Evolutionary conservation across 2,888 invertebrate species (phyloP).

Genomic region (Dilophus febrilis): DNA sequence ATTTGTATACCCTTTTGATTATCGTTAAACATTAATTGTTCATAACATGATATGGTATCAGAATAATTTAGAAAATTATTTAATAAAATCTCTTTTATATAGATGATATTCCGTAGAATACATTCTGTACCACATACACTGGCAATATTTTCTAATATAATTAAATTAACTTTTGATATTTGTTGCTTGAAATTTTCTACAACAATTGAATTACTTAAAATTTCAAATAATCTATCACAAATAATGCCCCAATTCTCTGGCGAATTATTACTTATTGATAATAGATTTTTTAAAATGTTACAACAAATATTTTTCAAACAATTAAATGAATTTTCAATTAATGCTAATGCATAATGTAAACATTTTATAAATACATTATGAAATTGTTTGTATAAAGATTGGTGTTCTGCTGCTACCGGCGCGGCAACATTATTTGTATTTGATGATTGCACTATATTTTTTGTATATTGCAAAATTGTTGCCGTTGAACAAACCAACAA

Average conservation of each 20-base stretch:
- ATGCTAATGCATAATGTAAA: conserved; percentile 34
- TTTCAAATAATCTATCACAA: not conserved
- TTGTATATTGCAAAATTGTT: conserved; percentile 18
- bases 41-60: conserved; percentile 37
- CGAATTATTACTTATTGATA: conserved; percentile 23
- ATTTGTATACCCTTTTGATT: conserved; percentile 23
- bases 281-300: conserved; percentile 32
- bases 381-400: not conserved
- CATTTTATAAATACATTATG: not conserved
- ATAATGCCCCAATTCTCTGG: conserved; percentile 3
- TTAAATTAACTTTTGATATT: too few relatives aligned
- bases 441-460: conserved; percentile 6
- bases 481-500: conserved; percentile 20
- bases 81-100: too few relatives aligned
- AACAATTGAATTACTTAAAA: too few relatives aligned
- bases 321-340: conserved; percentile 47
- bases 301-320: conserved; percentile 42
- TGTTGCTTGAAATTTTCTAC: too few relatives aligned
- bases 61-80: too few relatives aligned
- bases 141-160: too few relatives aligned
- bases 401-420: not conserved
- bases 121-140: not conserved
- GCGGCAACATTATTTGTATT: too few relatives aligned
- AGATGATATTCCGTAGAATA: too few relatives aligned
- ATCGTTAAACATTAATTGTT: conserved; percentile 34